phyloP scores from a whole-genome alignment of 2,113 vertebrate genomes.

The Calyptomena viridis region DNA sequence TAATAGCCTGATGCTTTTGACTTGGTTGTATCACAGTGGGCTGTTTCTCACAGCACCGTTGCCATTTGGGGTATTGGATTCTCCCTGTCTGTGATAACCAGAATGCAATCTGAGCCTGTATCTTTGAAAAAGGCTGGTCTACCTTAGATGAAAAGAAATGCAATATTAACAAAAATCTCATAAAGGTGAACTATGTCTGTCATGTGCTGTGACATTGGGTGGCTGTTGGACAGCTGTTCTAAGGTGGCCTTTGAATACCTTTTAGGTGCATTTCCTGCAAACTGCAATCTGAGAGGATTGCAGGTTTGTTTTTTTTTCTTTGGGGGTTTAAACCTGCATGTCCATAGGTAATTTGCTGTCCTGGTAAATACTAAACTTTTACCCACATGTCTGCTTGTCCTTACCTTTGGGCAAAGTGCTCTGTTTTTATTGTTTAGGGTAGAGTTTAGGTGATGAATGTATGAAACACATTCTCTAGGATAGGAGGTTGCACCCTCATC shows the following conservation, averaged over 20 bases:
- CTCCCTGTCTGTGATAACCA: not conserved
- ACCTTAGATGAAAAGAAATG: not conserved
- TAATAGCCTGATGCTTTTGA: not conserved
- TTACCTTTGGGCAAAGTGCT: not conserved
- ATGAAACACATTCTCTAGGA: fast-evolving
- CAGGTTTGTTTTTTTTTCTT: not conserved
- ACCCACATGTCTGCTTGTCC: not conserved
- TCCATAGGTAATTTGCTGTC: not conserved
- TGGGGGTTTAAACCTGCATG: fast-evolving
- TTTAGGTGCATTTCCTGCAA: not conserved
- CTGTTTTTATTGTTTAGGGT: not conserved
- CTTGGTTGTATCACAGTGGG: not conserved
- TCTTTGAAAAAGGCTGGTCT: not conserved
- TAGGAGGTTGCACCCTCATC: not conserved
- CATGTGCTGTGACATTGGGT: fast-evolving
- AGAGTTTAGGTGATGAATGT: fast-evolving
- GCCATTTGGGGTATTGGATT: not conserved
- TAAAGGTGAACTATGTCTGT: fast-evolving
- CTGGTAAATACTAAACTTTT: not conserved
- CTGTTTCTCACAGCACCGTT: not conserved
- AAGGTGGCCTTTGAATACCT: not conserved
- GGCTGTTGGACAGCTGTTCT: not conserved
- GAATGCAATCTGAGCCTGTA: not conserved
- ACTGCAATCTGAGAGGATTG: fast-evolving
- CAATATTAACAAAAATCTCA: not conserved